Evolutionary conservation across 2,888 invertebrate species (phyloP).

Genomic region (Cryptocheilus praepositus): DNA sequence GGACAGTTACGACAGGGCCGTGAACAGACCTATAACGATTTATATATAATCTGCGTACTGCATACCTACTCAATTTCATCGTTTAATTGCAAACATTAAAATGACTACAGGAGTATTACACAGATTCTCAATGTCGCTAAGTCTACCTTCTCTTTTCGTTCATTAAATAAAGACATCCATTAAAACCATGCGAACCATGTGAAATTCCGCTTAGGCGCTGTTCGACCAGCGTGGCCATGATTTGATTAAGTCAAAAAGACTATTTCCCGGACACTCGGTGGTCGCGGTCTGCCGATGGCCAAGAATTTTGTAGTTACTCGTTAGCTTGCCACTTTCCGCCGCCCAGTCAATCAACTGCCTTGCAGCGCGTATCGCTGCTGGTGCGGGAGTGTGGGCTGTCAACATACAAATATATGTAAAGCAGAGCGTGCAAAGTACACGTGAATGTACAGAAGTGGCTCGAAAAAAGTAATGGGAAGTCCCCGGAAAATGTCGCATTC

Average conservation of each 20-base stretch:
- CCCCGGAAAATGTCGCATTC: neutral
- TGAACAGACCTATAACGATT: conserved; percentile 74
- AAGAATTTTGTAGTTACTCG: conserved; percentile 80
- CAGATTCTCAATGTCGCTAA: too few relatives aligned
- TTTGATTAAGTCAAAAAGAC: conserved; percentile 59
- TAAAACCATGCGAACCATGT: too few relatives aligned
- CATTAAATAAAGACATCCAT: too few relatives aligned
- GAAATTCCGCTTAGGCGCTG: neutral
- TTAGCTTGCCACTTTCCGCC: conserved; percentile 79
- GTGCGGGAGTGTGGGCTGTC: conserved; percentile 48
- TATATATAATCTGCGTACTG: conserved; percentile 38
- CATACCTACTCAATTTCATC: neutral
- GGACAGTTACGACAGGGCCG: conserved; percentile 76
- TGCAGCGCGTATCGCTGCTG: conserved; percentile 76
- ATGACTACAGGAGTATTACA: too few relatives aligned
- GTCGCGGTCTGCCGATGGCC: conserved; percentile 76
- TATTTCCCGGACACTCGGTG: conserved; percentile 64
- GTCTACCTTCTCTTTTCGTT: too few relatives aligned
- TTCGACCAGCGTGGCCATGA: conserved; percentile 60
- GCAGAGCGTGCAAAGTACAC: neutral
- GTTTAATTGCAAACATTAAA: neutral
- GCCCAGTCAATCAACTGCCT: conserved; percentile 80
- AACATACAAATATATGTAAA: neutral
- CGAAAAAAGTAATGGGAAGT: neutral
- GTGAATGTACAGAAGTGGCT: neutral